These are phyloP conservation scores for Cephus pygmeus DNA, from an alignment of 2,888 invertebrate genomes.

Conservation along the genomic window DNA sequence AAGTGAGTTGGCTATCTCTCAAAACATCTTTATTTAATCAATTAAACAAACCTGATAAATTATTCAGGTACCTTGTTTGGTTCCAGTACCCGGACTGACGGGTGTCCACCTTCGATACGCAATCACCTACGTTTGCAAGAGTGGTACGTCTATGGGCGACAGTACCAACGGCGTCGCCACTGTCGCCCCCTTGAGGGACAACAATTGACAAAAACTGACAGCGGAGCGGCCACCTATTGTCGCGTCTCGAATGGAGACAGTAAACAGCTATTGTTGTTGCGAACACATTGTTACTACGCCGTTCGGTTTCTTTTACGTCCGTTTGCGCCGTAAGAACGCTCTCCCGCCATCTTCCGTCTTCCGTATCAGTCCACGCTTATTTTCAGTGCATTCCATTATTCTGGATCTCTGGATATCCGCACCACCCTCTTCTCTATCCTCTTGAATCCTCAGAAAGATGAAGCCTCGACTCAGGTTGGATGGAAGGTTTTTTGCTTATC, in stretches of 20 bases:
- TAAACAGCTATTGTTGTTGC: conserved; percentile 58
- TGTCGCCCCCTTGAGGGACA: conserved; percentile 36
- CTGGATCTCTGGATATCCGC: too few relatives aligned
- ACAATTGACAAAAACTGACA: conserved; percentile 61
- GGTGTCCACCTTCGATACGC: neutral
- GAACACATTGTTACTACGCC: conserved; percentile 35
- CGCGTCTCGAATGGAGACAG: conserved; percentile 57
- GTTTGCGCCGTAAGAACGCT: too few relatives aligned
- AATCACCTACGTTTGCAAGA: neutral
- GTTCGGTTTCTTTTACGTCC: conserved; percentile 17
- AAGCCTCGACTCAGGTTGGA: too few relatives aligned
- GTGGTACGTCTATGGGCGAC: conserved; percentile 11
- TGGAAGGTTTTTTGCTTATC: too few relatives aligned
- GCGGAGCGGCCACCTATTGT: conserved; percentile 57
- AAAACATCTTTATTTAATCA: conserved; percentile 42
- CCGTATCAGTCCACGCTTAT: too few relatives aligned
- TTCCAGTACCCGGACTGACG: conserved; percentile 18
- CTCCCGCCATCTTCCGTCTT: too few relatives aligned
- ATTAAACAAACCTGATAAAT: conserved; percentile 60
- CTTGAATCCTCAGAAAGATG: too few relatives aligned
- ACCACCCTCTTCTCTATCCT: too few relatives aligned
- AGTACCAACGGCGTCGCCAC: conserved; percentile 8
- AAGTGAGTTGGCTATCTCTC: conserved; percentile 2
- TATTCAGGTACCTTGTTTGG: conserved; percentile 40
- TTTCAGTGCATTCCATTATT: too few relatives aligned